Evolutionary conservation across 2,113 vertebrate genomes (phyloP), one percentile per base, ranked within the genome.

Genomic region (Trichechus manatus): DNA sequence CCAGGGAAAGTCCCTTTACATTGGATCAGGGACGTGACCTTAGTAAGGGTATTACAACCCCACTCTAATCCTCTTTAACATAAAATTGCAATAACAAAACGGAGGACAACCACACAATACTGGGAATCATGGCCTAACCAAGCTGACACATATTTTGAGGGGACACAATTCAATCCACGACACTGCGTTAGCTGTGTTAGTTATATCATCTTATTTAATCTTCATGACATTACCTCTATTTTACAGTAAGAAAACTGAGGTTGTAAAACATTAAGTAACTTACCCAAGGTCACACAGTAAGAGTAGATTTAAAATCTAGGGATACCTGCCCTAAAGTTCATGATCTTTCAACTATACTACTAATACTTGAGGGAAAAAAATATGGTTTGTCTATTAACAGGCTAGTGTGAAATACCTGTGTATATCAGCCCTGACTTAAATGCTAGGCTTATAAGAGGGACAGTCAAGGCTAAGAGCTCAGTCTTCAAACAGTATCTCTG

Each of bases 311-410:
- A 96, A 95, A 90, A 89, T 91, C 31, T 25, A 95, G 66, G 39
- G 82, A 75, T 78, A 85, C 23, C 29, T 86, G 22, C 20, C 66
- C 78, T 94, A 74, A 91, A 94, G 23, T 44, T 85, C 50, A 79
- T 75, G 8, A 81, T 90, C 23, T 96, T 95, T 96, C 66, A 87
- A 93, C 17, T 61, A 29, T 39, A 82, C 66, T 85, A 85, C 70
- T 94, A 86, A 4, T 27, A 97, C 25, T 10, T 82, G 85, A 82
- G 59, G 47, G 19, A 74, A 94, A 95, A 96, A 85, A 89, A 97
- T 53, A 63, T 10, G 56, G 27, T 63, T 95, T 94, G 22, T 87
- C 9, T 66, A 36, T 89, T 89, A 75, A 78, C 13, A 82, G 68
- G 9, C 33, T 56, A 94, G 23, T 64, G 64, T 95, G 50, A 86